Base-by-base conservation (phyloP, 2,797 vertebrate genomes). In the Sphenodon punctatus region DNA sequence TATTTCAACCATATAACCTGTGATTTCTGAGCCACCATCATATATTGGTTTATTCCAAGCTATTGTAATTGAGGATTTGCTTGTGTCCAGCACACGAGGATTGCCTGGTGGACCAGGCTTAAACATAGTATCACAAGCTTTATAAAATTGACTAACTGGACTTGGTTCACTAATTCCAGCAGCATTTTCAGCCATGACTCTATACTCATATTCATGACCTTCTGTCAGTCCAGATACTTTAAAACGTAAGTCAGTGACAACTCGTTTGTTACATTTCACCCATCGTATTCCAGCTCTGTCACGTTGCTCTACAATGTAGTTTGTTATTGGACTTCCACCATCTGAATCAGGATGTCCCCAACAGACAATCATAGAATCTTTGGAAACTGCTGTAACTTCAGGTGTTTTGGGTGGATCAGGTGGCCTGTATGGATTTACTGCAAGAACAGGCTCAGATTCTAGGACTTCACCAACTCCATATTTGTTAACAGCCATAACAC, bases 41-140 rank as follows among this genome's bases (percentile, higher is more conserved):
- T 99, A 99, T 69, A 97, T 94, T 69, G 99, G 99, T 92, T 99
- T 99, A 94, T 99, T 99, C 99, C 99, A 99, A 75, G 99, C 98
- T 80, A 99, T 95, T 70, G 98, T 99, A 91, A 99, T 97, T 74
- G 99, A 99, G 38, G 98, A 99, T 91, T 97, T 98, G 90, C 97
- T 98, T 80, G 98, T 98, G 89, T 99, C 99, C 69, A 99, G 94
- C 80, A 99, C 94, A 89, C 98, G 97, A 85, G 98, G 98, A 88
- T 99, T 99, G 69, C 97, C 97, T 79, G 99, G 99, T 71, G 97
- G 94, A 30, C 98, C 98, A 68, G 99, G 98, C 73, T 97, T 96
- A 92, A 98, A 98, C 48, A 99, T 94, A 48, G 95, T 92, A 59
- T 99, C 99, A 88, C 96, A 97, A 65, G 99, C 98, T 94, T 98